Evolutionary conservation across 2,113 vertebrate species (phyloP).

Genomic region (Myodes glareolus): DNA sequence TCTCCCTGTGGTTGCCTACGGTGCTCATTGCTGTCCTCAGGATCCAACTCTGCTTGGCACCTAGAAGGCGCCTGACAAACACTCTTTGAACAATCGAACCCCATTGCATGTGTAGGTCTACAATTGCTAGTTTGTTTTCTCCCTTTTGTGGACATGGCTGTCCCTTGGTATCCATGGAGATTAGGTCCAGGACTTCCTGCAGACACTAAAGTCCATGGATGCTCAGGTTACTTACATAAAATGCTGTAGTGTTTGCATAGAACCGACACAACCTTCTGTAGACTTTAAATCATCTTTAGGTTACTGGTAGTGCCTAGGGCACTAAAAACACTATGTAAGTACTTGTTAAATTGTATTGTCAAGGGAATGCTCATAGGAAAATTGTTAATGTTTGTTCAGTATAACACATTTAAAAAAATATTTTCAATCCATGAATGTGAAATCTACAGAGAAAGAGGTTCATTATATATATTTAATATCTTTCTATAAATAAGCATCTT

Average conservation of each 20-base stretch:
- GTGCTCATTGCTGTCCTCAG: neutral
- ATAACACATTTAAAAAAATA: neutral
- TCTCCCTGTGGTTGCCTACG: neutral
- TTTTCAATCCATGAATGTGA: neutral
- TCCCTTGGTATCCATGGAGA: neutral
- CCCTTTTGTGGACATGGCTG: neutral
- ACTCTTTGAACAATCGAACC: neutral
- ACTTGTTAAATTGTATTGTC: neutral
- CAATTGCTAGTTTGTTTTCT: neutral
- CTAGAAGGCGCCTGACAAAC: neutral
- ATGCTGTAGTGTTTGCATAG: neutral
- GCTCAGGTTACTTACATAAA: neutral
- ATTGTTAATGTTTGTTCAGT: neutral
- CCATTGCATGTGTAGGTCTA: neutral
- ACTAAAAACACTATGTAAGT: neutral
- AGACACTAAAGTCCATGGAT: neutral
- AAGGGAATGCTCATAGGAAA: neutral
- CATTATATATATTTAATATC: neutral
- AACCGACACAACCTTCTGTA: neutral
- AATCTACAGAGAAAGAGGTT: neutral
- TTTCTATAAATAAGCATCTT: neutral
- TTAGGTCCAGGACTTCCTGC: neutral
- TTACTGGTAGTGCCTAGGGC: neutral
- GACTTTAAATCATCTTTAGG: slow-evolving; percentile 1
- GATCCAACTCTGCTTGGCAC: neutral